Evolutionary conservation across 2,888 invertebrate genomes (phyloP), one percentile per base, ranked within the genome.

Genomic region (Gordius sp.): DNA sequence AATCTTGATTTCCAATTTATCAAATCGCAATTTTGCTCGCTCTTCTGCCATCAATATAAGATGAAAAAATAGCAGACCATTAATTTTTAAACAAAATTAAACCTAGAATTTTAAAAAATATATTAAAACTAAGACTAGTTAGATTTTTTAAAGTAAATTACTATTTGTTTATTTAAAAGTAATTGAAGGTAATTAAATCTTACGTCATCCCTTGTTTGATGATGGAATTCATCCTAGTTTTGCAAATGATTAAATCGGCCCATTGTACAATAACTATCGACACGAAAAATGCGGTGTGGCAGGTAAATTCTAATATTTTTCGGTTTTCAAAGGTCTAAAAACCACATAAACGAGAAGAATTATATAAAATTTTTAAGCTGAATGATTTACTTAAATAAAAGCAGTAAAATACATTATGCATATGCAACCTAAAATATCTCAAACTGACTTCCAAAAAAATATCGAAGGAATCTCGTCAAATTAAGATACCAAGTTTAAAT

Each of bases 171-270:
- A 8, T 2, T 59, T 16, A 24, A 2, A 16, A 1, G 28, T 23
- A 18, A 13, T 23, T 2, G 56, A 58, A 47, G 16, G 33, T n/a
- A 2, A 2, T 18, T 16, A 56, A 16, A 1, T 18, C 67, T 63
- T 62, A 70, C 70, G 67, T 67, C 67, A 71, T 66, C 62, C 71
- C 71, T 62, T 71, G 71, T 60, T 68, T 67, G 62, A 70, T 64
- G 56, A 72, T 63, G 23, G 70, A 70, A 58, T 69, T 67, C 60
- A 68, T 66, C 24, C 71, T 64, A n/a, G 71, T 72, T 62, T 68
- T 68, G 61, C 68, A 68, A 62, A 68, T 68, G 62, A 68, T 64
- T 60, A 68, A 61, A 64, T 68, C 68, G 59, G 68, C 65, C 68
- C 68, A 68, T 63, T 68, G 68, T 58, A 68, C 68, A 58, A 68